Conservation (phyloP, 2,888 invertebrate genomes). For the Hemaris fuciformis region DNA sequence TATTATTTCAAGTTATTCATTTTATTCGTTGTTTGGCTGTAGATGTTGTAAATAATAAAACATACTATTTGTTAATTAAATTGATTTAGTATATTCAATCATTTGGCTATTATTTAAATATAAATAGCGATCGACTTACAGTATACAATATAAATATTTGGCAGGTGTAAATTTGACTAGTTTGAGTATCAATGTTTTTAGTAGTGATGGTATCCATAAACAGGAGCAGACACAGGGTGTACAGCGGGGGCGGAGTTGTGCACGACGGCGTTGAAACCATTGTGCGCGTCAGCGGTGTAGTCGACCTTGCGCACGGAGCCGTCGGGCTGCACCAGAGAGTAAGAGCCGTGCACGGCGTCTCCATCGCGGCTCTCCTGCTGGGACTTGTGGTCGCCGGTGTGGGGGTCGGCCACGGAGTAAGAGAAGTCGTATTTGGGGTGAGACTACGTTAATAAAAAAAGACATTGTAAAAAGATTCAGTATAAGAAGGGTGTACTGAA, state of each 20-base stretch:
- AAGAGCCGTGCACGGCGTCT: conserved; percentile 74
- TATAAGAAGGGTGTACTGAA: not conserved
- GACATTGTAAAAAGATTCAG: not conserved
- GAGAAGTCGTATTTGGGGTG: conserved; percentile 72
- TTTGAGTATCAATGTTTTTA: conserved; percentile 9
- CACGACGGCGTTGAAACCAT: conserved; percentile 59
- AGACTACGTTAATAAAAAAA: conserved; percentile 38
- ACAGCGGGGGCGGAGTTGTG: conserved; percentile 48
- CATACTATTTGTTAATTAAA: too few species aligned
- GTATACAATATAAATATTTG: not conserved
- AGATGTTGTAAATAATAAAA: too few species aligned
- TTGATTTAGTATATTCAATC: too few species aligned
- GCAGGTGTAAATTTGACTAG: not conserved
- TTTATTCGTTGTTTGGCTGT: too few species aligned
- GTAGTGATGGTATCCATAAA: conserved; percentile 31
- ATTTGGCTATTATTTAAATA: not conserved
- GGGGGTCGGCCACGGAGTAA: conserved; percentile 79
- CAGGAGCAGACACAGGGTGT: conserved; percentile 31
- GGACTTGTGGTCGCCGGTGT: conserved; percentile 80
- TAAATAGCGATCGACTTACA: not conserved
- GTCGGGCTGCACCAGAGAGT: conserved; percentile 77
- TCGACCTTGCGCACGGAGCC: conserved; percentile 79
- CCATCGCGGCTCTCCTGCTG: conserved; percentile 79
- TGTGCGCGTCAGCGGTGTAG: conserved; percentile 80
- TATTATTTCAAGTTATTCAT: too few species aligned